Evolutionary conservation across 2,113 vertebrate species (phyloP), one percentile per base, ranked within the genome.

Genomic region (Acrocephalus arundinaceus): DNA sequence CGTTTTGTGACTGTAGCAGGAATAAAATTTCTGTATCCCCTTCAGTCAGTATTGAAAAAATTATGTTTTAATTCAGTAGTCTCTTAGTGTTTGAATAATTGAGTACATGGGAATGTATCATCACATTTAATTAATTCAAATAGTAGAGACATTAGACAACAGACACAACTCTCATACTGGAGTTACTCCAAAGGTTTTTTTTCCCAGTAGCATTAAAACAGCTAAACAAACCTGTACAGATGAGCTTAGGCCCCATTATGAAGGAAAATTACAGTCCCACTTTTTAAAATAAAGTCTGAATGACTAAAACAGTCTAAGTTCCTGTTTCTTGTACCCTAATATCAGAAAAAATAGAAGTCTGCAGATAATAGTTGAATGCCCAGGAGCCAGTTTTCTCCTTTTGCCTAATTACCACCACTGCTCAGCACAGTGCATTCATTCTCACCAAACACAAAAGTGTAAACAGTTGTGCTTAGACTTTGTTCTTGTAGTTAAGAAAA

Each of bases 1-100:
- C 8, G 9, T 24, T 78, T 52, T 58, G 41, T 65, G 43, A 73
- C 41, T 58, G 25, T 54, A 63, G 14, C 19, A 70, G 43, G 13
- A 67, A 76, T 19, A 62, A 79, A 62, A 65, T 6, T 57, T 81
- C 15, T 31, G 1, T 18, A 45, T 49, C 54, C 13, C 5, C 11
- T 70, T 85, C 27, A 74, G 30, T 75, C 15, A 52, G 59, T 67
- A 71, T 7, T 88, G 66, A 77, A 86, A 96, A 96, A 84, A 81
- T 55, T 28, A 59, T 39, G 2, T 79, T 91, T 94, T 95, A 94
- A 77, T 94, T 94, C 65, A 87, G 80, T 83, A 77, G 52, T 73
- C 13, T 76, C 22, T 58, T 79, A 87, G 68, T 74, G 58, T 79
- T 80, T 83, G 39, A 91, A 84, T 63, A 92, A 62, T 4, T n/a